Evolutionary conservation across 2,797 vertebrate species (phyloP).

Genomic region (Neosalanx taihuensis): DNA sequence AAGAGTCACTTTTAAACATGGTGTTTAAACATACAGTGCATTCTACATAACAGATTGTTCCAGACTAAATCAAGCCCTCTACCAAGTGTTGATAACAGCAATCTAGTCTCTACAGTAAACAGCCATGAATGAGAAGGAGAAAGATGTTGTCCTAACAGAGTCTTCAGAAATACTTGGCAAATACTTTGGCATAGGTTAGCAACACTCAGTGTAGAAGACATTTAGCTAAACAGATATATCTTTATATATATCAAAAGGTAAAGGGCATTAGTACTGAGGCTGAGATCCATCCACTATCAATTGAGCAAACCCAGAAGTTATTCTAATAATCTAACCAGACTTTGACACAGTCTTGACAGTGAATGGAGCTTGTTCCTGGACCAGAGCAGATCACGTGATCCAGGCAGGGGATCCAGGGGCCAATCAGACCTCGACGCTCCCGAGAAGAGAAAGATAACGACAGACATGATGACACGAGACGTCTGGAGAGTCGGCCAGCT

Average conservation of each 20-base stretch:
- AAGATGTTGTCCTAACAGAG: neutral
- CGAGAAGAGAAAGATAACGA: slow-evolving; percentile 56
- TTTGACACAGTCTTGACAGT: neutral
- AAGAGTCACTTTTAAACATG: slow-evolving; percentile 62
- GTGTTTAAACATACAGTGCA: slow-evolving; percentile 60
- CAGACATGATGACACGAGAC: slow-evolving; percentile 56
- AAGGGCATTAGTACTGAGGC: neutral
- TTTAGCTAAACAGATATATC: slow-evolving; percentile 46
- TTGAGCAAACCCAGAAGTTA: neutral
- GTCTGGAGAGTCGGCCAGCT: slow-evolving; percentile 57
- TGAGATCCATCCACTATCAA: neutral
- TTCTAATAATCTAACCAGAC: neutral
- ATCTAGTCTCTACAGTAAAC: slow-evolving; percentile 32
- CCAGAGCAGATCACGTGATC: slow-evolving; percentile 10
- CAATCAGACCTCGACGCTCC: slow-evolving; percentile 19
- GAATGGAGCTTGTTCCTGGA: neutral
- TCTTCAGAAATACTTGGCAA: slow-evolving; percentile 54
- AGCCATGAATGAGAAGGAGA: slow-evolving; percentile 51
- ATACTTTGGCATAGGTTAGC: slow-evolving; percentile 79
- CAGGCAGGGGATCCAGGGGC: slow-evolving; percentile 10
- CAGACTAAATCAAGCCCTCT: slow-evolving; percentile 62
- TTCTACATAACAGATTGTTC: slow-evolving; percentile 56
- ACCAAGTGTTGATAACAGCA: slow-evolving; percentile 33
- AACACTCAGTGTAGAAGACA: slow-evolving; percentile 64
- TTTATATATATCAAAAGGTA: slow-evolving; percentile 52